These are phyloP conservation scores for Temnothorax unifasciatus DNA, from an alignment of 2,888 invertebrate species.

Conservation along the genomic window DNA sequence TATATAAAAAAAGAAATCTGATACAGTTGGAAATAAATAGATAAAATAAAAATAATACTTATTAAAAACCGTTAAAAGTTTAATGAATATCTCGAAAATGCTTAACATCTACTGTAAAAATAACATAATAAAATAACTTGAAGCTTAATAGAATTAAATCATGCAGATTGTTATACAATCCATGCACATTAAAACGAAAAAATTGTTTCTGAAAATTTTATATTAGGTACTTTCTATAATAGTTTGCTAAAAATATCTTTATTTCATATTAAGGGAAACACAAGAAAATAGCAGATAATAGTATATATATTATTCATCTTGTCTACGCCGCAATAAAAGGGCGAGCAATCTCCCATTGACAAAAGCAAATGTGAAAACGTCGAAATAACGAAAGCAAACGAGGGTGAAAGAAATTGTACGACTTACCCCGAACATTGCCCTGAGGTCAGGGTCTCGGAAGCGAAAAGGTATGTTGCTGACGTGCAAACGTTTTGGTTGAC, in stretches of 20 bases:
- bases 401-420: slow-evolving; percentile 49
- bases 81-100: background rate
- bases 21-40: background rate
- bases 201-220: background rate
- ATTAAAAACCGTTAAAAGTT: background rate
- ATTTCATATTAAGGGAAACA: background rate
- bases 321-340: background rate
- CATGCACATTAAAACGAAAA: background rate
- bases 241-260: background rate
- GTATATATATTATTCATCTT: background rate
- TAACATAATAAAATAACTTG: background rate
- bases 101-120: background rate
- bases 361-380: background rate
- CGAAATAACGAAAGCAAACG: background rate
- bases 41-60: background rate
- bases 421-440: slow-evolving; percentile 99
- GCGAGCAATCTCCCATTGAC: background rate
- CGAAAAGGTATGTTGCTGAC: slow-evolving; percentile 99
- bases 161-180: background rate
- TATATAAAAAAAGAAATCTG: background rate
- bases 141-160: background rate
- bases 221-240: background rate
- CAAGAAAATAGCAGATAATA: background rate
- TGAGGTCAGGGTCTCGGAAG: slow-evolving; percentile 99
- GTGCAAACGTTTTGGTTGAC: slow-evolving; percentile 97